These are phyloP conservation scores for Gorsachius magnificus DNA, from an alignment of 2,797 vertebrate species.

Conservation along the genomic window DNA sequence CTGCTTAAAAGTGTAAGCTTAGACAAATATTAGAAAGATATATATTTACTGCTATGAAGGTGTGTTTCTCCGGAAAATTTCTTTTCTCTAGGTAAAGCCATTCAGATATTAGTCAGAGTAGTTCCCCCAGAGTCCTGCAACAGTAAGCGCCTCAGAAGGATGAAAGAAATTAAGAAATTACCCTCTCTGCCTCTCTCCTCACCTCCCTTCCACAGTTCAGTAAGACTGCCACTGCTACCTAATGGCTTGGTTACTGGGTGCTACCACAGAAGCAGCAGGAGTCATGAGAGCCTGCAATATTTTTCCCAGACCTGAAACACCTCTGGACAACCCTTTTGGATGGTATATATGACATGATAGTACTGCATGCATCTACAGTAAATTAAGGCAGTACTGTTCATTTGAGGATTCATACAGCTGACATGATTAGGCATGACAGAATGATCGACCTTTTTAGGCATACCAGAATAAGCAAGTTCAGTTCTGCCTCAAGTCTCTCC, in stretches of 20 bases:
- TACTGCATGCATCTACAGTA: not conserved
- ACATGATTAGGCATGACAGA: not conserved
- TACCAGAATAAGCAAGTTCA: not conserved
- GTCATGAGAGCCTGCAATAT: not conserved
- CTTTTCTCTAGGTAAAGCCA: not conserved
- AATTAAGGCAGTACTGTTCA: not conserved
- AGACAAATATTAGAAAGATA: not conserved
- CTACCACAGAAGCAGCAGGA: not conserved
- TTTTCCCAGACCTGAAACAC: not conserved
- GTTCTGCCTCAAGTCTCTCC: not conserved
- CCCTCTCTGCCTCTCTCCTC: not conserved
- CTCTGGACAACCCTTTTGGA: not conserved
- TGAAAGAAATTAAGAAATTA: not conserved
- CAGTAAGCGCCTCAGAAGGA: not conserved
- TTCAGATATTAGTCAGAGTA: not conserved
- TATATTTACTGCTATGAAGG: not conserved
- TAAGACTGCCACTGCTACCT: not conserved
- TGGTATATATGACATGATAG: not conserved
- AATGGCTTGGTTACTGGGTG: not conserved
- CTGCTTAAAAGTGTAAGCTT: not conserved
- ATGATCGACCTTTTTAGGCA: not conserved
- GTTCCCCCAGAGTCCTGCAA: not conserved
- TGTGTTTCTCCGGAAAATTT: not conserved
- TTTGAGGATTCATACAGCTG: not conserved
- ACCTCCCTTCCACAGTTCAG: not conserved